phyloP scores from a whole-genome alignment of 2,797 vertebrate species.

The Platalea minor region DNA sequence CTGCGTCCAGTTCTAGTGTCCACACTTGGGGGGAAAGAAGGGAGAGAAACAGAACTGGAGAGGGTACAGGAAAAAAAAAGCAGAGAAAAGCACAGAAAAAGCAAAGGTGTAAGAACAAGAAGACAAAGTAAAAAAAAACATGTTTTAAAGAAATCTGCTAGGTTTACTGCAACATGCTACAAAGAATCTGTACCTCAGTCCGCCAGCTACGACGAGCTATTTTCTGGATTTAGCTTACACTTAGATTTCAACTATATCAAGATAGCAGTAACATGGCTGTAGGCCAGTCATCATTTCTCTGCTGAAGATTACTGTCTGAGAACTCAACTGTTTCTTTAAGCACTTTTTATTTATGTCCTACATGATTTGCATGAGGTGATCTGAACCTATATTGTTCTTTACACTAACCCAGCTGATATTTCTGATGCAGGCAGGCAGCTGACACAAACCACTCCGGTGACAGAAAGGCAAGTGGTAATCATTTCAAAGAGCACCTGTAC shows the following conservation, averaged over 20 bases:
- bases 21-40: accelerated
- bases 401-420: not conserved
- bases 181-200: not conserved
- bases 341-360: not conserved
- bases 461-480: not conserved
- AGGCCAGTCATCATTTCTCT: not conserved
- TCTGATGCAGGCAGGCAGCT: not conserved
- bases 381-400: accelerated
- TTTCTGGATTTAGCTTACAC: not conserved
- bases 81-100: not conserved
- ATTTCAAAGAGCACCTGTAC: not conserved
- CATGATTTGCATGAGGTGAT: not conserved
- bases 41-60: not conserved
- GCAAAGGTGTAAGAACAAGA: not conserved
- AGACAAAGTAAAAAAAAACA: not conserved
- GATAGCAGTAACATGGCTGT: not conserved
- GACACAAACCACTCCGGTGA: not conserved
- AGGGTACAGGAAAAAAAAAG: not conserved
- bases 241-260: not conserved
- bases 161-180: accelerated
- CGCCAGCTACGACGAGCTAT: not conserved
- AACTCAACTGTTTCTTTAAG: not conserved
- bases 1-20: not conserved
- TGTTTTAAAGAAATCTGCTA: not conserved
- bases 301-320: not conserved